Percentiles rank a stretch among this genome's conserved stretches.
Evolutionary conservation across 2,797 vertebrate species (phyloP).

Genomic region (Cryptoprocta ferox): DNA sequence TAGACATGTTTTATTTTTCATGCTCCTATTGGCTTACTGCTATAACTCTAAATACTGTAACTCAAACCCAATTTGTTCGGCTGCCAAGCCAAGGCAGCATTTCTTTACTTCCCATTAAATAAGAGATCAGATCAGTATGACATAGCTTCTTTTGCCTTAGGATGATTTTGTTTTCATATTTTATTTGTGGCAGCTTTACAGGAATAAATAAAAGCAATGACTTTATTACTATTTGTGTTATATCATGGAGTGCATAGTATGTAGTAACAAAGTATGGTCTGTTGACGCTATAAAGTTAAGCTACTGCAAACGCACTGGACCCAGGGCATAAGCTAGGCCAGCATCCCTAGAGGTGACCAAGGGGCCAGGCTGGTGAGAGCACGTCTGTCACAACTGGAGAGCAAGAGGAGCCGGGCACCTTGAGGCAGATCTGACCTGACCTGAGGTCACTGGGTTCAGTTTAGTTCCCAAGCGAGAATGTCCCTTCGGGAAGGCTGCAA

Average conservation of each 20-base stretch:
- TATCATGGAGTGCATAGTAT: not conserved
- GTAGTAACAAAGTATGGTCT: not conserved
- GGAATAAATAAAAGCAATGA: not conserved
- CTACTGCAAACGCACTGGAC: not conserved
- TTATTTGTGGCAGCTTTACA: not conserved
- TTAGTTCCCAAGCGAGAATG: not conserved
- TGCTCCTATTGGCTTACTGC: not conserved
- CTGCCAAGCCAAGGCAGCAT: not conserved
- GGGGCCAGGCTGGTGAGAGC: not conserved
- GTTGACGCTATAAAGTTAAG: too few relatives aligned
- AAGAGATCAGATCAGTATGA: not conserved
- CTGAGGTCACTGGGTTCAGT: not conserved
- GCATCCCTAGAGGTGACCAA: not conserved
- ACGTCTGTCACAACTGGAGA: not conserved
- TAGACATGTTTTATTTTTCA: not conserved
- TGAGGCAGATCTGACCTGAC: not conserved
- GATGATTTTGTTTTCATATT: not conserved
- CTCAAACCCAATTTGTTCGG: not conserved
- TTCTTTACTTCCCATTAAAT: constrained; percentile 22
- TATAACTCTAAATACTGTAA: not conserved
- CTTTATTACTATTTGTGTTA: not conserved
- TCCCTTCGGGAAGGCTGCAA: not conserved
- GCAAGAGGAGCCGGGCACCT: not conserved
- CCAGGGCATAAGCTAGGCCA: not conserved
- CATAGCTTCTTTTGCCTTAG: not conserved